phyloP scores from a whole-genome alignment of 1,140 invertebrate genomes.

The Hyles vespertilio region DNA sequence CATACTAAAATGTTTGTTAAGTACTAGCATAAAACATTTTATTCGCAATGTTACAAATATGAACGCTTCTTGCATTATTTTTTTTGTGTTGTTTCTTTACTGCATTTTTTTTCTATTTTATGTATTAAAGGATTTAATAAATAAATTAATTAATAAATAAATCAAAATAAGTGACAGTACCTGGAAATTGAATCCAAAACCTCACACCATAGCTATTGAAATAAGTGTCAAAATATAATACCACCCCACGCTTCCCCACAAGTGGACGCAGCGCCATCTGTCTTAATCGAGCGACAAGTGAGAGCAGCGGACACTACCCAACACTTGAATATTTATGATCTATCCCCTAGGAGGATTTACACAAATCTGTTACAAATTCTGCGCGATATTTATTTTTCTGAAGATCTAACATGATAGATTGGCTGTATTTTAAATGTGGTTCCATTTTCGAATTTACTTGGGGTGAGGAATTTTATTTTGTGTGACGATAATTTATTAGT shows the following conservation, averaged over 20 bases:
- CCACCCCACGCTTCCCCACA: neutral
- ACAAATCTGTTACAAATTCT: conserved; percentile 38
- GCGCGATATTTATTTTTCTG: conserved; percentile 16
- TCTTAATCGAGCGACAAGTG: conserved; percentile 36
- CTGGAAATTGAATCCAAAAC: neutral
- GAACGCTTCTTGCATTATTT: too few species aligned
- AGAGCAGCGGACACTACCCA: conserved; percentile 30
- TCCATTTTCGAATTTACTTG: too few species aligned
- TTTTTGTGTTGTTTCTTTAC: too few species aligned
- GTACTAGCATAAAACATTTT: too few species aligned
- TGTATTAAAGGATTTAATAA: too few species aligned
- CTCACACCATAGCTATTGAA: conserved; percentile 10
- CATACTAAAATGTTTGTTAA: too few species aligned
- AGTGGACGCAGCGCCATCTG: conserved; percentile 32
- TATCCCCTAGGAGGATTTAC: conserved; percentile 13
- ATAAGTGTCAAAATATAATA: conserved; percentile 14
- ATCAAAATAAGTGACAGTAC: too few species aligned
- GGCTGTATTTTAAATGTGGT: neutral
- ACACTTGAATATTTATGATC: conserved; percentile 35
- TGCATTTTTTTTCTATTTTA: too few species aligned
- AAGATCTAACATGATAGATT: conserved; percentile 20
- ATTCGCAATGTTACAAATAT: too few species aligned
- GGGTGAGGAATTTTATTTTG: conserved; percentile 1
- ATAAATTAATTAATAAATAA: too few species aligned
- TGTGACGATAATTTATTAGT: neutral